These are phyloP conservation scores for Ascaphus truei DNA, from an alignment of 2,113 vertebrate genomes.

Conservation along the genomic window DNA sequence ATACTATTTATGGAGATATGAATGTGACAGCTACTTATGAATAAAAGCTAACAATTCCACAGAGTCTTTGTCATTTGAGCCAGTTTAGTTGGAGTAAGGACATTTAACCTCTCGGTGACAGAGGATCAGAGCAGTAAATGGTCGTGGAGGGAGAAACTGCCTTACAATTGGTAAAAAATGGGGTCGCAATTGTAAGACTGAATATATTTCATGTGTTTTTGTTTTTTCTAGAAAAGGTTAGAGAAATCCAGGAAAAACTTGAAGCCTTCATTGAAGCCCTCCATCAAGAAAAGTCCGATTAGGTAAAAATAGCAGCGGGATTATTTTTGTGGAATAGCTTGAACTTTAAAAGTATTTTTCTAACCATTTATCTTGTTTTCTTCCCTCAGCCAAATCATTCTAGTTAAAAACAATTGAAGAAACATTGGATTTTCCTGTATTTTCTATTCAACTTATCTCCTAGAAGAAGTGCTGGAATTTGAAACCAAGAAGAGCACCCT, in stretches of 20 bases:
- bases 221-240: slow-evolving; percentile 86
- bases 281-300: slow-evolving; percentile 82
- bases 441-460: too few species aligned
- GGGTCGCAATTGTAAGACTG: too few species aligned
- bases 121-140: too few species aligned
- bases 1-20: neutral
- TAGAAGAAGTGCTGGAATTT: neutral
- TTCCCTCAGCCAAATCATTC: neutral
- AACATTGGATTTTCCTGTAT: too few species aligned
- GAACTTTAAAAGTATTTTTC: neutral
- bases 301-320: slow-evolving; percentile 38
- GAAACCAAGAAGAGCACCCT: neutral
- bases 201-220: too few species aligned
- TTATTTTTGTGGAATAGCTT: too few species aligned
- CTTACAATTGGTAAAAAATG: too few species aligned
- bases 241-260: slow-evolving; percentile 98
- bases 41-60: neutral
- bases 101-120: too few species aligned
- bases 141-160: too few species aligned
- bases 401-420: neutral
- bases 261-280: slow-evolving; percentile 98
- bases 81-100: too few species aligned
- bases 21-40: neutral
- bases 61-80: too few species aligned
- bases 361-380: neutral